Base-by-base conservation (phyloP, 2,113 vertebrate genomes). In the Nanorana parkeri region DNA sequence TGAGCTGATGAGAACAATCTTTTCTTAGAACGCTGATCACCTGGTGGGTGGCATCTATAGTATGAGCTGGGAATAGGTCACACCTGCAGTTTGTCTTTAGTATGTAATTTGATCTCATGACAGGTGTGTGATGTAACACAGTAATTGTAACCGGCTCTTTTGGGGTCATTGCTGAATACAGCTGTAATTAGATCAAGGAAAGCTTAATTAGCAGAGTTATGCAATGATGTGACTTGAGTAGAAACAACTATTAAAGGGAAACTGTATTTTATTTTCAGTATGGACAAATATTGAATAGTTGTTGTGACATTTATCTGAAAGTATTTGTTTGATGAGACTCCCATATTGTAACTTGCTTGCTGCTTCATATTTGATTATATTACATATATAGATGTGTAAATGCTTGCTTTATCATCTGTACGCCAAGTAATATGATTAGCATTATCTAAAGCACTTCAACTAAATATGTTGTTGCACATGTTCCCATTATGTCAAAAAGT, bases 71-170 rank as follows among this genome's bases (percentile, higher is more conserved):
- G 19, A 55, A 41, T 47, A 67, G 28, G 54, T 56, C 68, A 52
- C 61, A 67, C 61, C 77, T 78, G 64, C 23, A 68, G 56, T 28
- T 32, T 20, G 17, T 52, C 67, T 32, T 55, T 55, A 29, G 60
- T 32, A 65, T 51, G 75, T 77, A 65, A 65, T 51, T 29, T 32
- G 26, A 78, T 29, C 64, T 78, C 54, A 65, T 67, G 67, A 52
- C 61, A 78, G 77, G 77, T 78, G 77, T 66, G 61, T 68, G 51
- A 66, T 78, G 73, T 61, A 61, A 78, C 26, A 56, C 36, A 56
- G 77, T 36, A 78, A 55, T 52, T 78, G 77, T 56, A 78, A 61
- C 66, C 29, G 60, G 23, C n/a, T n/a, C 55, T n/a, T 60, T 24
- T 71, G 29, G 78, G 78, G 64, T 80, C 66, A 60, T 17, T 23